Evolutionary conservation across 2,888 invertebrate species (phyloP), one percentile per base, ranked within the genome.

Genomic region (Girardia tigrina): DNA sequence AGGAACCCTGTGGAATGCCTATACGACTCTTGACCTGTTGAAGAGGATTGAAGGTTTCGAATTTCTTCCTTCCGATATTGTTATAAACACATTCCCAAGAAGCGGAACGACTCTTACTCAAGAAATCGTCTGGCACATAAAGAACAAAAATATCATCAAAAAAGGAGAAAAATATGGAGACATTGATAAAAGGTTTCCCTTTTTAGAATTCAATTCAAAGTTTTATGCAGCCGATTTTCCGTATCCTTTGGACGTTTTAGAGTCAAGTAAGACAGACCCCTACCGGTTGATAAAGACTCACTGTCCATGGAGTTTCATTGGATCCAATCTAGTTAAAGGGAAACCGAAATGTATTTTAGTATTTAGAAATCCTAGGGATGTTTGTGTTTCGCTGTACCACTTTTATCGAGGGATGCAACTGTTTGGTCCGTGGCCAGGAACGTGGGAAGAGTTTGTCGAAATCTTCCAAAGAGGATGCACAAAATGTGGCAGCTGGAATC

Each of bases 391-490:
- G 0, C 74, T 74, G 16, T 74, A 74, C 26, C 56, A 74, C 8
- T 74, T 74, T 42, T 74, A 75, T 29, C 70, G 71, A 27, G 75
- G 75, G n/a, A 73, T 75, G 56, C 14, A 26, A 29, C 75, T 70
- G 75, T 75, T 75, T 73, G 75, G 75, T 2, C 75, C 75, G n/a
- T 75, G 75, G 75, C 26, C 71, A 42, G 75, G 75, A 75, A 29
- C 26, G 12, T 75, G 75, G 75, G 26, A 75, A 4, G 75, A 75
- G n/a, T 75, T 75, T 29, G 23, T 75, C 26, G 75, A 75, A 29
- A 75, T 75, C 28, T 75, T 75, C 29, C 28, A 69, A 73, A 42
- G 75, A 27, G 75, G 75, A 16, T 28, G 6, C 12, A 75, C 71
- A 8, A 75, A 75, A 75, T 75, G 75, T 29, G 75, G 75, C 23